These are phyloP conservation scores for Philereme transversata DNA, from an alignment of 2,888 invertebrate genomes.

Conservation along the genomic window DNA sequence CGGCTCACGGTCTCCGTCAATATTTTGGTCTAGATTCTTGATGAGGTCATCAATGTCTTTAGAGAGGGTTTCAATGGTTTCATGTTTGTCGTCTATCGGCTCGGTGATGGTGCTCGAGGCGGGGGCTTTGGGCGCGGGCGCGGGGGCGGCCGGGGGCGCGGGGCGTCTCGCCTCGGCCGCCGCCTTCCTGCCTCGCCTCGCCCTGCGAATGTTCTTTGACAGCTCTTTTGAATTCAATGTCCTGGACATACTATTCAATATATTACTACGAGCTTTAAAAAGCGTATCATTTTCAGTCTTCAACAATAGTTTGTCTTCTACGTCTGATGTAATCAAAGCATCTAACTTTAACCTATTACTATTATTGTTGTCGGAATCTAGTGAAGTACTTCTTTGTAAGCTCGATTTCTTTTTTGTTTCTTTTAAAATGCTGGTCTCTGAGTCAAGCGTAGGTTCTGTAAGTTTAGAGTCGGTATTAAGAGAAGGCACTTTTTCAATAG, in stretches of 20 bases:
- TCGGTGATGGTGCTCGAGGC: slow-evolving; percentile 48
- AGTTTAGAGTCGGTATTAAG: slow-evolving; percentile 72
- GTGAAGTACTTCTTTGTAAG: slow-evolving; percentile 81
- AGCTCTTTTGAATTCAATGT: slow-evolving; percentile 80
- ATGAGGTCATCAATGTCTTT: slow-evolving; percentile 79
- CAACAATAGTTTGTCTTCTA: slow-evolving; percentile 84
- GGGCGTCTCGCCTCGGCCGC: slow-evolving; percentile 58
- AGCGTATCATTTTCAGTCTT: slow-evolving; percentile 85
- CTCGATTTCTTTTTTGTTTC: slow-evolving; percentile 74
- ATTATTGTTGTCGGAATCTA: slow-evolving; percentile 83
- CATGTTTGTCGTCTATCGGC: slow-evolving; percentile 64
- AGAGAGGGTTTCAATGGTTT: slow-evolving; percentile 73
- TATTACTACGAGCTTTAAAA: slow-evolving; percentile 78
- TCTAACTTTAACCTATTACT: slow-evolving; percentile 80
- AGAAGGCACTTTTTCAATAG: slow-evolving; percentile 82
- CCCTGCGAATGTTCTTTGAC: slow-evolving; percentile 77
- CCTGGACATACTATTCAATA: slow-evolving; percentile 82
- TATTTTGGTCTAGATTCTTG: slow-evolving; percentile 73
- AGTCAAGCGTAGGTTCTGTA: slow-evolving; percentile 65
- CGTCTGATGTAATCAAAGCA: slow-evolving; percentile 76
- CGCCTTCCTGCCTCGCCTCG: slow-evolving; percentile 74
- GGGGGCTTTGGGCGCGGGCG: slow-evolving; percentile 46
- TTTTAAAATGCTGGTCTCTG: slow-evolving; percentile 66
- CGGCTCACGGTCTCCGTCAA: slow-evolving; percentile 64
- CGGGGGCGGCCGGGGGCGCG: slow-evolving; percentile 42